Conservation (phyloP, 2,888 invertebrate genomes). For the Linnaemya vulpina region DNA sequence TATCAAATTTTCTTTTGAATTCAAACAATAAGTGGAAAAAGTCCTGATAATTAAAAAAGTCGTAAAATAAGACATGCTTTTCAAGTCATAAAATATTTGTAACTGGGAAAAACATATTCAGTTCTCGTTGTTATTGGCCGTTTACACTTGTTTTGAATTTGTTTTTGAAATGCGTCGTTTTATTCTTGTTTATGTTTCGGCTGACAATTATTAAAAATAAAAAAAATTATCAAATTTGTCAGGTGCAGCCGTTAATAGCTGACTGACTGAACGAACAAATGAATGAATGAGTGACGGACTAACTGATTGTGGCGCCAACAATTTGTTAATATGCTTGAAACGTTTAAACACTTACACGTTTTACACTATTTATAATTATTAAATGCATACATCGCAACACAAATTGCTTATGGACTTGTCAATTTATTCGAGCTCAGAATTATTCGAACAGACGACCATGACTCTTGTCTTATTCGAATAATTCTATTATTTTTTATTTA, state of each 20-base stretch:
- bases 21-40: neutral
- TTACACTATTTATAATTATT: constrained; percentile 64
- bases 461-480: too few species aligned
- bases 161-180: neutral
- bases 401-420: neutral
- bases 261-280: constrained; percentile 12
- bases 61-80: constrained; percentile 28
- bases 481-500: too few species aligned
- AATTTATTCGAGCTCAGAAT: too few species aligned
- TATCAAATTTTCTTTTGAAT: constrained; percentile 16
- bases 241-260: constrained; percentile 44
- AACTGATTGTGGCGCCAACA: constrained; percentile 76
- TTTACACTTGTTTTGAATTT: constrained; percentile 43
- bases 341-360: constrained; percentile 68
- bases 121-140: constrained; percentile 19
- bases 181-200: constrained; percentile 26
- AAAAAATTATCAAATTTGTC: constrained; percentile 54
- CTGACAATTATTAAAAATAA: constrained; percentile 49
- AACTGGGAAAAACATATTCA: constrained; percentile 9
- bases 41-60: constrained; percentile 18
- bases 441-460: constrained; percentile 36
- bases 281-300: constrained; percentile 11
- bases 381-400: constrained; percentile 1
- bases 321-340: constrained; percentile 74
- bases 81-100: constrained; percentile 14